Conservation (phyloP, 2,797 vertebrate species). For the Fistularia commersonii region DNA sequence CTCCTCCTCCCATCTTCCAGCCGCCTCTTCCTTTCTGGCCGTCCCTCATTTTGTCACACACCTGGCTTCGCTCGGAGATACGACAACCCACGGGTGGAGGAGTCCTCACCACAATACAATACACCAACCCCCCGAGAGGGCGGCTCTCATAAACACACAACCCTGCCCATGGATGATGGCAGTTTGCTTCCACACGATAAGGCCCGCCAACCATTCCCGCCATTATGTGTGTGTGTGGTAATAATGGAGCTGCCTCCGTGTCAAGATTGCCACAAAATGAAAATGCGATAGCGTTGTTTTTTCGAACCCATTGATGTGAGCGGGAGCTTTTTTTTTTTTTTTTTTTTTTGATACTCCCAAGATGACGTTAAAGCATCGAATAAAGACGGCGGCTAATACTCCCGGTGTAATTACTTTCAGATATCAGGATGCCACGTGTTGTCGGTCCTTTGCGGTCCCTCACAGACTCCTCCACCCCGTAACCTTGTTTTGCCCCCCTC, state of each 20-base stretch:
- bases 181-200: constrained; percentile 57
- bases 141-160: constrained; percentile 29
- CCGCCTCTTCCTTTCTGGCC: constrained; percentile 4
- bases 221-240: constrained; percentile 54
- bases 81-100: constrained; percentile 2
- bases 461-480: constrained; percentile 32
- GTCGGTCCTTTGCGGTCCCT: constrained; percentile 49
- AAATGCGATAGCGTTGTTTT: constrained; percentile 42
- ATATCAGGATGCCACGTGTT: constrained; percentile 67
- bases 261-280: constrained; percentile 40
- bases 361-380: constrained; percentile 9
- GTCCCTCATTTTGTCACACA: constrained; percentile 24
- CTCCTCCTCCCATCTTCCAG: constrained; percentile 7
- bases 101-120: constrained; percentile 24
- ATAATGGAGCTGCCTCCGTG: constrained; percentile 33
- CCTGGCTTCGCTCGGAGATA: constrained; percentile 43
- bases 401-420: constrained; percentile 61
- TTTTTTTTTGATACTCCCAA: neutral
- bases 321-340: neutral
- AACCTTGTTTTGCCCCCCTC: neutral
- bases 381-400: constrained; percentile 46
- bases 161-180: constrained; percentile 32
- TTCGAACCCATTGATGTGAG: constrained; percentile 29
- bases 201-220: constrained; percentile 36
- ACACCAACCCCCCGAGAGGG: constrained; percentile 38